A percentile compares a stretch with the other conserved stretches of the same genome.
Evolutionary conservation across 2,113 vertebrate species (phyloP).

Genomic region (chimpanzee (Pan troglodytes)): DNA sequence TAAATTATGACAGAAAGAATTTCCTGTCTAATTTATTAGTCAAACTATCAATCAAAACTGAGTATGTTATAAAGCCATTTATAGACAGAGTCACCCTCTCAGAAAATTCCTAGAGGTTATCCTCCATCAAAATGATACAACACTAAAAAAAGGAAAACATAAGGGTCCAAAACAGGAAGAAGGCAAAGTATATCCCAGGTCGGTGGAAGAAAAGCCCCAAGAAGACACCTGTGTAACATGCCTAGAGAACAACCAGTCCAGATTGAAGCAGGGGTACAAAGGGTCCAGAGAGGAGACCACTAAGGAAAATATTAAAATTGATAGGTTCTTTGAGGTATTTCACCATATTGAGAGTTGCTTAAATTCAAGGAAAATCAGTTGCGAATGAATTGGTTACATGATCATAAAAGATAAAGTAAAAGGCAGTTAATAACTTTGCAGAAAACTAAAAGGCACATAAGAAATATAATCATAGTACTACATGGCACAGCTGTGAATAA

Average conservation of each 20-base stretch:
- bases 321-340: not conserved
- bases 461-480: not conserved
- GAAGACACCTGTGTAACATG: not conserved
- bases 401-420: not conserved
- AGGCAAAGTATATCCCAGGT: not conserved
- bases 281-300: not conserved
- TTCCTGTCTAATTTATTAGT: not conserved
- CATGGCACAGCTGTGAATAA: not conserved
- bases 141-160: not conserved
- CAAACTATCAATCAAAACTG: not conserved
- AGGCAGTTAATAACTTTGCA: not conserved
- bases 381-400: not conserved
- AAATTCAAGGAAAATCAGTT: not conserved
- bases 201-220: not conserved
- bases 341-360: not conserved
- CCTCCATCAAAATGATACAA: not conserved
- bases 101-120: not conserved
- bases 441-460: not conserved
- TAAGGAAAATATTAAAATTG: not conserved
- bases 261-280: not conserved
- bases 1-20: not conserved
- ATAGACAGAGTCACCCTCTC: not conserved
- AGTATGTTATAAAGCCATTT: not conserved
- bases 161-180: not conserved
- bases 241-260: not conserved